Evolutionary conservation across 2,888 invertebrate species (phyloP).

Genomic region (Tanaodytes sp.): DNA sequence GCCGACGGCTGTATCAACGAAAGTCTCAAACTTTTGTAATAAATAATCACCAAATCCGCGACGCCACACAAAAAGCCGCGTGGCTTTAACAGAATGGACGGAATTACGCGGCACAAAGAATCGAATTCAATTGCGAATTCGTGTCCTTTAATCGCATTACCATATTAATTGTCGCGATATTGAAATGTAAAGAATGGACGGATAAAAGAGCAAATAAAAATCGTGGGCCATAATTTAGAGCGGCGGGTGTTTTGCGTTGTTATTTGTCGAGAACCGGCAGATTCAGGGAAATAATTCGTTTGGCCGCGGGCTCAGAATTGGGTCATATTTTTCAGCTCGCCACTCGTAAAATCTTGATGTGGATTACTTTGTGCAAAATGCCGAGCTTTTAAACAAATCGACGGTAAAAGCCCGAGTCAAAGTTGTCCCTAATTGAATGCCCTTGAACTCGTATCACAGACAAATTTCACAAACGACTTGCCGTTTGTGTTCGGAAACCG

Average conservation of each 20-base stretch:
- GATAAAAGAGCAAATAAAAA: neutral
- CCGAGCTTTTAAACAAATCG: conserved; percentile 27
- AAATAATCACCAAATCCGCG: conserved; percentile 39
- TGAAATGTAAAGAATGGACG: conserved; percentile 18
- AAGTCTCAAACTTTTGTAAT: conserved; percentile 46
- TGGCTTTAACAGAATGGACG: too few species aligned
- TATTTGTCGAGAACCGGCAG: neutral
- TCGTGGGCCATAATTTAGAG: conserved; percentile 10
- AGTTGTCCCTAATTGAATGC: too few species aligned
- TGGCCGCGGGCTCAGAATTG: conserved; percentile 9
- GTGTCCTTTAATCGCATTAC: conserved; percentile 29
- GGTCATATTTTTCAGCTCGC: conserved; percentile 29
- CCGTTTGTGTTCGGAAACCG: too few species aligned
- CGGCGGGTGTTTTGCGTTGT: neutral
- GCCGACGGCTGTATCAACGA: conserved; percentile 39
- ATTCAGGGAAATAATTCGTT: conserved; percentile 18
- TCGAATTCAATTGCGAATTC: conserved; percentile 39
- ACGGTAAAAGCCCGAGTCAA: conserved; percentile 8
- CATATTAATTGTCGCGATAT: conserved; percentile 34
- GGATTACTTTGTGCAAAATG: conserved; percentile 6
- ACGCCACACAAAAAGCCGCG: conserved; percentile 24
- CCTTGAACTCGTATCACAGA: too few species aligned
- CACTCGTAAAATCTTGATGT: conserved; percentile 24
- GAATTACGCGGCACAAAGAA: conserved; percentile 32
- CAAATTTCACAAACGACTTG: too few species aligned